These are phyloP conservation scores for Gymnocephalus cernua DNA, from an alignment of 2,113 vertebrate genomes.

Conservation along the genomic window DNA sequence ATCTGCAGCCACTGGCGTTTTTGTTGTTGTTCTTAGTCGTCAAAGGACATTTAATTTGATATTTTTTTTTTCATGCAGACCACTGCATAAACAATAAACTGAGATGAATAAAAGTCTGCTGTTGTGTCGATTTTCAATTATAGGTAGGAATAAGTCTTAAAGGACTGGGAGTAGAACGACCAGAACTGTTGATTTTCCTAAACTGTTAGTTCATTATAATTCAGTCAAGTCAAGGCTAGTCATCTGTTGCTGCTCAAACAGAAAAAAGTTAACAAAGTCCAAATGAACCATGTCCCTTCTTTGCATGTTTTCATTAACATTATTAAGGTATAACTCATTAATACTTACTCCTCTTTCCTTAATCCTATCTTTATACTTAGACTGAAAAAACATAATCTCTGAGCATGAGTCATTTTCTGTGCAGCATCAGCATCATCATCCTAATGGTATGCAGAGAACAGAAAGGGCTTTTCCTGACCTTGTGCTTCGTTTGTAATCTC, in stretches of 20 bases:
- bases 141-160: neutral
- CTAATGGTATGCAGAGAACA: conserved; percentile 70
- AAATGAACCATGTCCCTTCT: conserved; percentile 19
- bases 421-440: conserved; percentile 76
- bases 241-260: conserved; percentile 7
- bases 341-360: conserved; percentile 35
- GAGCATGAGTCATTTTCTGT: conserved; percentile 64
- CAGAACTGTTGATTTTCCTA: neutral
- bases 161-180: neutral
- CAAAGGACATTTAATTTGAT: conserved; percentile 1
- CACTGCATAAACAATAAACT: neutral
- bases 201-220: neutral
- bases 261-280: conserved; percentile 18
- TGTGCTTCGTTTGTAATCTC: conserved; percentile 85
- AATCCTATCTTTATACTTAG: conserved; percentile 52
- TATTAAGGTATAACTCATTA: conserved; percentile 56
- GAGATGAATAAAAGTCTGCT: neutral
- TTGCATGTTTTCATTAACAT: conserved; percentile 47
- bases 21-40: neutral
- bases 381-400: conserved; percentile 65
- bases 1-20: neutral
- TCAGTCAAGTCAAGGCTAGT: conserved; percentile 8
- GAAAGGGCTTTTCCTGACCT: conserved; percentile 83
- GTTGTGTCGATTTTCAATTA: neutral
- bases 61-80: neutral